Evolutionary conservation across 2,113 vertebrate genomes (phyloP).

Genomic region (Nycticorax nycticorax): DNA sequence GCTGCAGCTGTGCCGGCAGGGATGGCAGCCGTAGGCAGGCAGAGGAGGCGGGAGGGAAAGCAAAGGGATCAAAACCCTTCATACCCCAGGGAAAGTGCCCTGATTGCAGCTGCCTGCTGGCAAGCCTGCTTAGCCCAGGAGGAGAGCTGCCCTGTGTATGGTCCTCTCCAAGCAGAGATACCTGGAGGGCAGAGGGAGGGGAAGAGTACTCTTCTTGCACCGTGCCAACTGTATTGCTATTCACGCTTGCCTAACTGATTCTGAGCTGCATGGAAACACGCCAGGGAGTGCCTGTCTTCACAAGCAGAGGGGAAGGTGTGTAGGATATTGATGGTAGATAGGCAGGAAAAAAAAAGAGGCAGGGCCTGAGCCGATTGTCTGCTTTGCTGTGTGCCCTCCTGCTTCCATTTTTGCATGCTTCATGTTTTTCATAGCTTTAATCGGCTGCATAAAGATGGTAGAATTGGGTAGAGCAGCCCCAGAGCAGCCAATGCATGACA

Average conservation of each 20-base stretch:
- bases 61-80: not conserved
- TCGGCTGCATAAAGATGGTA: not conserved
- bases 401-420: not conserved
- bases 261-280: not conserved
- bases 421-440: not conserved
- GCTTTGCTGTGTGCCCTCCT: not conserved
- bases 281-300: not conserved
- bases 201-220: not conserved
- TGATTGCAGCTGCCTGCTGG: not conserved
- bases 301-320: not conserved
- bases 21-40: not conserved
- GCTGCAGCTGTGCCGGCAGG: not conserved
- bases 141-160: not conserved
- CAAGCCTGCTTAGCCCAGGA: not conserved
- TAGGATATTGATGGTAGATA: not conserved
- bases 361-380: not conserved
- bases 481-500: not conserved
- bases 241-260: not conserved
- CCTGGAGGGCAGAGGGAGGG: slow-evolving; percentile 10
- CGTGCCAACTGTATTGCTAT: not conserved
- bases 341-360: not conserved
- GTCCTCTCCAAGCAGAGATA: not conserved
- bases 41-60: not conserved
- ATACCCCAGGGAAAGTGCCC: not conserved
- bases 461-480: not conserved